A percentile compares a stretch with the other conserved stretches of the same genome.
Conservation (phyloP, 2,797 vertebrate species). For the Darevskia nairensis region DNA sequence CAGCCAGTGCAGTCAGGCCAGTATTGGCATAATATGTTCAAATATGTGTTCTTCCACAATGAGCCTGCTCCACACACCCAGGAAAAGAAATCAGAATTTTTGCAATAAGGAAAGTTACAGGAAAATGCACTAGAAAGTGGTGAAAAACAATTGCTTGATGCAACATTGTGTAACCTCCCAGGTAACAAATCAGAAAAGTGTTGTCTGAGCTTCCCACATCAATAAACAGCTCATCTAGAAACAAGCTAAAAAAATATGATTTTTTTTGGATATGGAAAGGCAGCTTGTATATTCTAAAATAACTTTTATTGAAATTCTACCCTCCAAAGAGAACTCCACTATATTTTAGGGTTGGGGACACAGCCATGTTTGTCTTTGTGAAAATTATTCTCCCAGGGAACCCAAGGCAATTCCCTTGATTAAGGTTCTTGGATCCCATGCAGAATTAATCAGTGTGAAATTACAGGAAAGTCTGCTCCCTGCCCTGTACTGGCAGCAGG, state of each 20-base stretch:
- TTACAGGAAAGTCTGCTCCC: conserved; percentile 17
- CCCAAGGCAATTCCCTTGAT: conserved; percentile 37
- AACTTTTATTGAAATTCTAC: background rate
- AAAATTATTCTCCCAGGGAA: conserved; percentile 40
- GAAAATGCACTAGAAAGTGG: no score
- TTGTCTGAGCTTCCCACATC: no score
- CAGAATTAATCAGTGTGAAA: conserved; percentile 51
- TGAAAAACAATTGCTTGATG: no score
- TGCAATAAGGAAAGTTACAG: no score
- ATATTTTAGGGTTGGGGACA: background rate
- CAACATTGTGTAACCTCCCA: no score
- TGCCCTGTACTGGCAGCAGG: conserved; percentile 4
- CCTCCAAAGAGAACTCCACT: conserved; percentile 30
- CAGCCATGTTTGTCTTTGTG: conserved; percentile 20
- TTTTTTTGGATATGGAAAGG: background rate
- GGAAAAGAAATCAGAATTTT: no score
- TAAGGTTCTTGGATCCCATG: conserved; percentile 54
- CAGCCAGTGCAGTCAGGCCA: no score
- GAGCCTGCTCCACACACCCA: no score
- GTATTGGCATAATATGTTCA: no score
- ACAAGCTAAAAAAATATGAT: background rate
- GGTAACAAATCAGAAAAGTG: no score
- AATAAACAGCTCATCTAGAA: no score
- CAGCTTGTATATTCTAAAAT: conserved; percentile 22
- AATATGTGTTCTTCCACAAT: no score